Conservation (phyloP, 2,888 invertebrate species). For the Microplitis manilae region DNA sequence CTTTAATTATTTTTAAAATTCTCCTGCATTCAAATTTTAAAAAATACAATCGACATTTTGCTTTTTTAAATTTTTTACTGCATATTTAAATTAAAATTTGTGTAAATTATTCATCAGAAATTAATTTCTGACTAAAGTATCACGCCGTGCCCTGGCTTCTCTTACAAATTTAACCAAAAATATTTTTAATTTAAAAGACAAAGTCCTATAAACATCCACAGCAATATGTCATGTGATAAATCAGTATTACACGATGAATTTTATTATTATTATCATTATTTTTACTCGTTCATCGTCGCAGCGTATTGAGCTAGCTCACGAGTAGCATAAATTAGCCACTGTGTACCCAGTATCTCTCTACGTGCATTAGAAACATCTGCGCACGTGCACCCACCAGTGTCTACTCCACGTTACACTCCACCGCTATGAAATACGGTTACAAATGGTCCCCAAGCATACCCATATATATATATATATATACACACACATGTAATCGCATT, state of each 20-base stretch:
- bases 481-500: too few species aligned
- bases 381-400: slow-evolving; percentile 37
- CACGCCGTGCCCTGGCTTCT: too few species aligned
- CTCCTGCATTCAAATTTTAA: too few species aligned
- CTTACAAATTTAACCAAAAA: too few species aligned
- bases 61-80: too few species aligned
- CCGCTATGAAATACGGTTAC: slow-evolving; percentile 41
- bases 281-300: not conserved
- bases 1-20: not conserved
- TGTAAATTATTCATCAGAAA: too few species aligned
- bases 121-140: too few species aligned
- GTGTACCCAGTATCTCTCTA: slow-evolving; percentile 10
- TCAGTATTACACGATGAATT: slow-evolving; percentile 6
- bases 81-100: too few species aligned
- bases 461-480: not conserved
- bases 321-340: slow-evolving; percentile 37
- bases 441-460: slow-evolving; percentile 26
- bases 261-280: not conserved
- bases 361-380: slow-evolving; percentile 43
- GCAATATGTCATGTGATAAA: not conserved
- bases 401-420: slow-evolving; percentile 17
- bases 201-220: too few species aligned
- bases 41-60: too few species aligned
- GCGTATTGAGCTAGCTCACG: slow-evolving; percentile 14
- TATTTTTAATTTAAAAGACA: too few species aligned